phyloP scores from a whole-genome alignment of 2,113 vertebrate species.

The Pimephales promelas region DNA sequence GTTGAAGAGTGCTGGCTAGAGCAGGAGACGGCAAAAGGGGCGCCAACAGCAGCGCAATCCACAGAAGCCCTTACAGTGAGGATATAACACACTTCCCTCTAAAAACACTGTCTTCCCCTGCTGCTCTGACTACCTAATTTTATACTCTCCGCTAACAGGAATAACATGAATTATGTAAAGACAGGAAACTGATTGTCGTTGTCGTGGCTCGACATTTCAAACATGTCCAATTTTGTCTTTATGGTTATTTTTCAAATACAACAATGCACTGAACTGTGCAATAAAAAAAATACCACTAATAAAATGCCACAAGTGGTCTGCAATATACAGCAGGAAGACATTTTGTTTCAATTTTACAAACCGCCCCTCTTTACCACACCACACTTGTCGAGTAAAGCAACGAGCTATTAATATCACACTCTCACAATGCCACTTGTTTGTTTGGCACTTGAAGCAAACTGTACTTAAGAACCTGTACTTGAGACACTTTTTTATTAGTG shows the following conservation, averaged over 20 bases:
- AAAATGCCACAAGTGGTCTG: neutral
- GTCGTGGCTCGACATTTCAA: conserved; percentile 31
- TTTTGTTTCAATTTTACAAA: conserved; percentile 3
- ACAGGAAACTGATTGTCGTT: conserved; percentile 34
- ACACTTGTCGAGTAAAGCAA: neutral
- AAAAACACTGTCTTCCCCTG: conserved; percentile 53
- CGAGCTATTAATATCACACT: neutral
- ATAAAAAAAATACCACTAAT: too few relatives aligned
- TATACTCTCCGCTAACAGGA: conserved; percentile 40
- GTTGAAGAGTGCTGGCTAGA: conserved; percentile 42
- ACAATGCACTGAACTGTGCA: neutral
- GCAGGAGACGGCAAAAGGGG: neutral
- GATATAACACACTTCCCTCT: conserved; percentile 56
- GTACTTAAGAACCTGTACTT: neutral
- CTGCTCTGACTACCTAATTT: conserved; percentile 41
- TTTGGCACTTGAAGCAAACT: neutral
- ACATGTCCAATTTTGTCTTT: neutral
- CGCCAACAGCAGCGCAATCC: neutral
- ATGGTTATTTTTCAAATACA: neutral
- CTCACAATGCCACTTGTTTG: neutral
- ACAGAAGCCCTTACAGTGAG: conserved; percentile 41
- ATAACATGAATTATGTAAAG: conserved; percentile 49
- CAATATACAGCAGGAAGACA: neutral
- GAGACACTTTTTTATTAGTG: neutral
- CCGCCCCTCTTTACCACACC: too few relatives aligned